A percentile compares a stretch with the other conserved stretches of the same genome.
Conservation (phyloP, 2,113 vertebrate species). For the Gila orcuttii region DNA sequence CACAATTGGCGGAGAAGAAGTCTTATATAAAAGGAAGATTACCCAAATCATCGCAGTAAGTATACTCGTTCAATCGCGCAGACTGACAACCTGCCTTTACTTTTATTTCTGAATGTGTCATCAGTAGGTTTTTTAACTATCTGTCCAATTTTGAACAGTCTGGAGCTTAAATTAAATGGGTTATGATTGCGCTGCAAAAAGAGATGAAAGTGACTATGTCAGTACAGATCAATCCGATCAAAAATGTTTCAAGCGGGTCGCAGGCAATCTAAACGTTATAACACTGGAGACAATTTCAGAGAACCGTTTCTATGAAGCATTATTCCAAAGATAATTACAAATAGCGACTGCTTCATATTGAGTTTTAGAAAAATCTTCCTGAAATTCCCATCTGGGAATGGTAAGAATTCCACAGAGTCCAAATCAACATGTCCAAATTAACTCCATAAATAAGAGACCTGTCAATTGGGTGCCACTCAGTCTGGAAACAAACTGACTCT, state of each 20-base stretch:
- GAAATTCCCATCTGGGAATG: not conserved
- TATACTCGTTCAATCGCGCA: conserved; percentile 38
- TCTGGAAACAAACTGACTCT: no score
- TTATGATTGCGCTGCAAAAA: conserved; percentile 40
- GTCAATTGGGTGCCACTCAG: no score
- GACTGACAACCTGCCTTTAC: conserved; percentile 48
- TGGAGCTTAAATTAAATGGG: conserved; percentile 38
- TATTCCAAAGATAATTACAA: conserved; percentile 21
- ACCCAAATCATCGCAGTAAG: conserved; percentile 47
- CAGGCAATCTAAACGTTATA: conserved; percentile 17
- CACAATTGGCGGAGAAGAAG: conserved; percentile 25
- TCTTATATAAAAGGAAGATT: conserved; percentile 49
- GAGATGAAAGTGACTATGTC: conserved; percentile 19
- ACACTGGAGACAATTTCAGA: conserved; percentile 25
- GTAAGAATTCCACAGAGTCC: not conserved
- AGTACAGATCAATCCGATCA: conserved; percentile 45
- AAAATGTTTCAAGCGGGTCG: conserved; percentile 30
- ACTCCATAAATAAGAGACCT: no score
- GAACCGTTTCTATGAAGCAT: conserved; percentile 20
- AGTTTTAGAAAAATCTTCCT: conserved; percentile 2
- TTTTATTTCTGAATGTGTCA: conserved; percentile 26
- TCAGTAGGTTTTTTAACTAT: conserved; percentile 28
- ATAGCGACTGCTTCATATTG: not conserved
- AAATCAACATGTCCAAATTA: no score
- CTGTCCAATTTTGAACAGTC: conserved; percentile 39